phyloP scores from a whole-genome alignment of 37 sponge, comb jelly and placozoan species.

The Oscarella lobularis region DNA sequence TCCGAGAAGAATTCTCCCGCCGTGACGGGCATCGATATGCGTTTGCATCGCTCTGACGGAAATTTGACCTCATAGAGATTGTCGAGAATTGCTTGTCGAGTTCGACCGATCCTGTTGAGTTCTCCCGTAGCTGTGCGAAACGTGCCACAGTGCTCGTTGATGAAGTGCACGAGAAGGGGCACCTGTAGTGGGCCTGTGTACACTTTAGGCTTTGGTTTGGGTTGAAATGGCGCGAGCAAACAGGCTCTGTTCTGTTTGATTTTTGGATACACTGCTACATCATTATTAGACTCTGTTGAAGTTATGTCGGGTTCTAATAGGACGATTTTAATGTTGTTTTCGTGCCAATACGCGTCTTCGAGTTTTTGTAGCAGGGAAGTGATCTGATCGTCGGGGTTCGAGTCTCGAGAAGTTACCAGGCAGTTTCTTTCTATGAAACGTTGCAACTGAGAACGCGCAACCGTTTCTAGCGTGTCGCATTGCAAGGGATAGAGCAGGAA shows the following conservation, averaged over 20 bases:
- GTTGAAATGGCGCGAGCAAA: not conserved
- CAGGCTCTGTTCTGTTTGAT: not conserved
- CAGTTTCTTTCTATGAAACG: too few species aligned
- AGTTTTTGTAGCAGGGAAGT: too few species aligned
- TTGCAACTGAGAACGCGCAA: too few species aligned
- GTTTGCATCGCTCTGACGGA: slow-evolving; percentile 11
- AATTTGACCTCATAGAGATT: slow-evolving; percentile 19
- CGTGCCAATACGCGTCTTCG: too few species aligned
- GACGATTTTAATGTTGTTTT: too few species aligned
- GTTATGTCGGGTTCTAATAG: too few species aligned
- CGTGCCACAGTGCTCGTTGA: slow-evolving; percentile 47
- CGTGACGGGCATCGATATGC: slow-evolving; percentile 16
- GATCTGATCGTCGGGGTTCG: too few species aligned
- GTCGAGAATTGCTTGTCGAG: slow-evolving; percentile 18
- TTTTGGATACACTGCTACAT: not conserved
- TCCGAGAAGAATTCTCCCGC: slow-evolving; percentile 25
- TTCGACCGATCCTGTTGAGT: slow-evolving; percentile 21
- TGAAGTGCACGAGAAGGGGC: slow-evolving; percentile 20
- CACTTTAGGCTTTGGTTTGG: not conserved
- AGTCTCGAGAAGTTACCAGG: too few species aligned
- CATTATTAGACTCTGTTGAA: too few species aligned
- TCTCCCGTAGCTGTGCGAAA: slow-evolving; percentile 21
- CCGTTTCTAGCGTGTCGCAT: too few species aligned
- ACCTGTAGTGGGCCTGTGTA: not conserved
- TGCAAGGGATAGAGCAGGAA: too few species aligned